phyloP scores from a whole-genome alignment of 2,113 vertebrate genomes.

The Hypanus sabinus region DNA sequence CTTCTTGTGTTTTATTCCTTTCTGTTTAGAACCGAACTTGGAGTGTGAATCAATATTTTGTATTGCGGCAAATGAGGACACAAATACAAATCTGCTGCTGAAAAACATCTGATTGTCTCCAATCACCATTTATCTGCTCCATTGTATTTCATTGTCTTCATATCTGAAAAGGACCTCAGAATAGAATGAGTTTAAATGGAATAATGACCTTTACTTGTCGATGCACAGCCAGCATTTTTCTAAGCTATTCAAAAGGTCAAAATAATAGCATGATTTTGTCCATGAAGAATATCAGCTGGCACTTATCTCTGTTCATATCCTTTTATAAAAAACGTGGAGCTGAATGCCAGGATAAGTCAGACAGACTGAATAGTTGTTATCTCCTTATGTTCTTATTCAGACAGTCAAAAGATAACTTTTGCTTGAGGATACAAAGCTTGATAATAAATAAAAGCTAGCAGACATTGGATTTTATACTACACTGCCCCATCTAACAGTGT shows the following conservation, averaged over 20 bases:
- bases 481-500: background rate
- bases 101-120: background rate
- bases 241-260: background rate
- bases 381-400: background rate
- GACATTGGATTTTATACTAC: slow-evolving; percentile 11
- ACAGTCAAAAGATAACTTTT: background rate
- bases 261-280: background rate
- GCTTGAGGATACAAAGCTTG: background rate
- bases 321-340: background rate
- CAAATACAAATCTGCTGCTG: background rate
- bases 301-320: background rate
- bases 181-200: background rate
- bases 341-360: slow-evolving; percentile 10
- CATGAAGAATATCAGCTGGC: background rate
- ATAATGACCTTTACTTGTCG: background rate
- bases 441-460: background rate
- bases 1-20: background rate
- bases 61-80: background rate
- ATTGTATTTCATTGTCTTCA: slow-evolving; percentile 9
- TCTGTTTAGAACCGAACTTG: background rate
- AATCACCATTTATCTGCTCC: background rate
- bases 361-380: background rate
- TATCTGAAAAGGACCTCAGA: background rate
- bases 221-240: slow-evolving; percentile 12
- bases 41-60: background rate